These are phyloP conservation scores for Dermatemys mawii DNA, from an alignment of 2,113 vertebrate genomes.

Conservation along the genomic window DNA sequence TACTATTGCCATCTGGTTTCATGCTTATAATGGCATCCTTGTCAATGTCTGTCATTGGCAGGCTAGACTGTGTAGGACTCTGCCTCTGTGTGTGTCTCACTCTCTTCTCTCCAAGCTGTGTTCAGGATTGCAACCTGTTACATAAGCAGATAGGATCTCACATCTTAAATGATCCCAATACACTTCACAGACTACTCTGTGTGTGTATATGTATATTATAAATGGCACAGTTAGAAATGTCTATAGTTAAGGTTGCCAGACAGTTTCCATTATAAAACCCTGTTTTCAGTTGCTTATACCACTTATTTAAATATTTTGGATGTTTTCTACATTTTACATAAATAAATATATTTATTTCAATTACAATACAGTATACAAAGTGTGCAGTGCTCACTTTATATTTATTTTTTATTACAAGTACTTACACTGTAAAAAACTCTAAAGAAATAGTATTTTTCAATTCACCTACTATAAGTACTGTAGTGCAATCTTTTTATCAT, in stretches of 20 bases:
- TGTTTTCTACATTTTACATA: too few relatives aligned
- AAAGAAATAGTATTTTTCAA: too few relatives aligned
- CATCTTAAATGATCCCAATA: accelerated
- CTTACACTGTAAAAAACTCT: too few relatives aligned
- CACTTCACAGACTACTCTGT: not conserved
- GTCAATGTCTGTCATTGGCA: accelerated
- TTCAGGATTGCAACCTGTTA: not conserved
- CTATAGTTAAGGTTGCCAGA: not conserved
- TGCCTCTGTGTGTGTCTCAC: not conserved
- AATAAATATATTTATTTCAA: too few relatives aligned
- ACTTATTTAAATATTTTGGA: too few relatives aligned
- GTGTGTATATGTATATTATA: not conserved
- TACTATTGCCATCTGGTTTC: not conserved
- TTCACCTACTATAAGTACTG: too few relatives aligned
- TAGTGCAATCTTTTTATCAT: too few relatives aligned
- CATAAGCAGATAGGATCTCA: accelerated
- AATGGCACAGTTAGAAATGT: not conserved
- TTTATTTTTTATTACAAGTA: too few relatives aligned
- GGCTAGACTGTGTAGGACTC: not conserved
- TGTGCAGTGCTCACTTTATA: too few relatives aligned
- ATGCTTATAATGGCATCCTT: not conserved
- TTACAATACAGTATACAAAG: too few relatives aligned
- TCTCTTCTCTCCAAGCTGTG: not conserved
- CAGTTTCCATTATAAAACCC: accelerated
- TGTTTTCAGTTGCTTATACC: not conserved